Percentiles rank a stretch among this genome's conserved stretches.
Evolutionary conservation across 2,797 vertebrate genomes (phyloP).

Genomic region (Taenioides sp.): DNA sequence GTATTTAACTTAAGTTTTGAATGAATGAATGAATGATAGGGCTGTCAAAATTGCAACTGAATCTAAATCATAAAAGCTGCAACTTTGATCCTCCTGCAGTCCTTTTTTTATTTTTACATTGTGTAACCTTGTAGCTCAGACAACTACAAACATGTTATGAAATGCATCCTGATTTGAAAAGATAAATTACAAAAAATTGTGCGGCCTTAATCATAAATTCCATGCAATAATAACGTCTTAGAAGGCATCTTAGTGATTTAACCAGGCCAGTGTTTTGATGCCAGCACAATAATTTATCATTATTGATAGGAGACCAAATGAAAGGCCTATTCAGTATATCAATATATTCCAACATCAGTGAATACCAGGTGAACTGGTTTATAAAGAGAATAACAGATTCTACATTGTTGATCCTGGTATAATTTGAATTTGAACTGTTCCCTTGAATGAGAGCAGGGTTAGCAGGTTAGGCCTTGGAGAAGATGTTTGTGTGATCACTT

Average conservation of each 20-base stretch:
- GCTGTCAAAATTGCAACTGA: no score
- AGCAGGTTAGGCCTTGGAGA: conserved; percentile 48
- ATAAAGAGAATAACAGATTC: conserved; percentile 17
- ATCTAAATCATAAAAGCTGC: no score
- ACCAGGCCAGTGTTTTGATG: not conserved
- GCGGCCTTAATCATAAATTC: not conserved
- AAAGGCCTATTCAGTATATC: not conserved
- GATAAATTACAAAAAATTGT: not conserved
- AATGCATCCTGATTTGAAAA: not conserved
- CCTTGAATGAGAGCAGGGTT: conserved; percentile 23
- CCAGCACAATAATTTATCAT: not conserved
- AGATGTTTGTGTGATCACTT: conserved; percentile 35
- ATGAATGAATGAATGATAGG: no score
- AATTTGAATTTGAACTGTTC: conserved; percentile 18
- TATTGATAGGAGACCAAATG: conserved; percentile 7
- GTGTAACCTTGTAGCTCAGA: not conserved
- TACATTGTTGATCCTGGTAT: conserved; percentile 27
- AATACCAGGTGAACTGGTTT: conserved; percentile 10
- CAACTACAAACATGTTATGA: not conserved
- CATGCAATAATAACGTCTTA: not conserved
- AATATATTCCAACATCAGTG: conserved; percentile 8
- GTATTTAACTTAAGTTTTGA: no score
- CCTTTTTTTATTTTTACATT: not conserved
- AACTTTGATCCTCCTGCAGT: not conserved
- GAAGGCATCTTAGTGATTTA: not conserved